Conservation (phyloP, 2,797 vertebrate species). For the Amphiprion clarkii region DNA sequence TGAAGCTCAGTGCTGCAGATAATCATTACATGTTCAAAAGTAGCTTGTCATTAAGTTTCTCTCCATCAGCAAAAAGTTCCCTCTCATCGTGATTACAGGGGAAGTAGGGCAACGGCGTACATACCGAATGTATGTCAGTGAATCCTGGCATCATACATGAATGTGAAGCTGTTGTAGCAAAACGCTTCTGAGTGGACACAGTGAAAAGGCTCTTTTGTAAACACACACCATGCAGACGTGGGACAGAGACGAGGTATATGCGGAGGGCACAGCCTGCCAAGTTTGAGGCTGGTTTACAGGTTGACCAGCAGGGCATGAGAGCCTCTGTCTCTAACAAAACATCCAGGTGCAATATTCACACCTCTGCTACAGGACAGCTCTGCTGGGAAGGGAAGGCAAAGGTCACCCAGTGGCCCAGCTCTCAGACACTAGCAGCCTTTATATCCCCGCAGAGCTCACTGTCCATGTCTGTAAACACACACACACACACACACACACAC, state of each 20-base stretch:
- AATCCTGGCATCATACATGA: constrained; percentile 4
- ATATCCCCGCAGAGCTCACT: constrained; percentile 60
- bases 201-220: constrained; percentile 70
- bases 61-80: constrained; percentile 10
- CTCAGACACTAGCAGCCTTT: constrained; percentile 76
- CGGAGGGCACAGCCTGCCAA: constrained; percentile 50
- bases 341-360: constrained; percentile 86
- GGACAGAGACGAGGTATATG: constrained; percentile 22
- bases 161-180: constrained; percentile 37
- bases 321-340: constrained; percentile 75
- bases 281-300: constrained; percentile 68
- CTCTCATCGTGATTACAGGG: not conserved
- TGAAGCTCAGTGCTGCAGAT: constrained; percentile 13
- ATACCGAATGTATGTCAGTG: constrained; percentile 21
- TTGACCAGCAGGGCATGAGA: constrained; percentile 79
- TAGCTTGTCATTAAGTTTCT: constrained; percentile 9
- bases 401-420: constrained; percentile 68
- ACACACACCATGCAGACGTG: constrained; percentile 51
- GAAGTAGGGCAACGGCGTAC: constrained; percentile 17
- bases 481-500: constrained; percentile 21
- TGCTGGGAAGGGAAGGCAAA: constrained; percentile 75
- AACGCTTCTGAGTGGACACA: not conserved
- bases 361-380: constrained; percentile 67
- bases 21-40: constrained; percentile 22
- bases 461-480: constrained; percentile 53